phyloP scores from a whole-genome alignment of 1,140 invertebrate species.

The Schlechtendalia chinensis region DNA sequence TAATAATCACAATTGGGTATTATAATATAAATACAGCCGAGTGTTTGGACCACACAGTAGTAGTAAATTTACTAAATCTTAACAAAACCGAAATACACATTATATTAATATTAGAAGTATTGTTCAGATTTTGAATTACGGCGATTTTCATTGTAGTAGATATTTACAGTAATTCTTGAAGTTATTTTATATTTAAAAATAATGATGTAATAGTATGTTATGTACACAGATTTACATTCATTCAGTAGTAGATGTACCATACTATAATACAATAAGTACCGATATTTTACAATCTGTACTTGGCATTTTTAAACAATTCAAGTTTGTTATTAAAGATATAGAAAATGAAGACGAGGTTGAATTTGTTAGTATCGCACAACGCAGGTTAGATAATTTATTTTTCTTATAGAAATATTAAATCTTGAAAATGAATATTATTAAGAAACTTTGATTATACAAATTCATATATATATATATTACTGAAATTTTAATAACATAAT shows the following conservation, averaged over 20 bases:
- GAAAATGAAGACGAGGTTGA: conserved; percentile 63
- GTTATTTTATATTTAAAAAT: not conserved
- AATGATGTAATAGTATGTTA: not conserved
- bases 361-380: conserved; percentile 61
- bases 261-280: conserved; percentile 58
- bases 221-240: conserved; percentile 63
- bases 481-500: too few relatives aligned
- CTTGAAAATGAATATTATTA: not conserved
- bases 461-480: too few relatives aligned
- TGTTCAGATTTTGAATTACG: too few relatives aligned
- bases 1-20: not conserved
- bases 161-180: not conserved
- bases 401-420: not conserved
- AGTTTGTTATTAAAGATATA: conserved; percentile 59
- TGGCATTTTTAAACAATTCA: conserved; percentile 49
- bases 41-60: too few relatives aligned
- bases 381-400: conserved; percentile 50
- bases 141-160: not conserved
- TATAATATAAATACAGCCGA: too few relatives aligned
- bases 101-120: too few relatives aligned
- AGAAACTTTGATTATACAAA: not conserved
- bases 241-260: conserved; percentile 66
- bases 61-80: too few relatives aligned
- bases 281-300: conserved; percentile 51
- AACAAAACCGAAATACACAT: too few relatives aligned